phyloP scores from a whole-genome alignment of 2,888 invertebrate genomes.

The Pachydiplax longipennis region DNA sequence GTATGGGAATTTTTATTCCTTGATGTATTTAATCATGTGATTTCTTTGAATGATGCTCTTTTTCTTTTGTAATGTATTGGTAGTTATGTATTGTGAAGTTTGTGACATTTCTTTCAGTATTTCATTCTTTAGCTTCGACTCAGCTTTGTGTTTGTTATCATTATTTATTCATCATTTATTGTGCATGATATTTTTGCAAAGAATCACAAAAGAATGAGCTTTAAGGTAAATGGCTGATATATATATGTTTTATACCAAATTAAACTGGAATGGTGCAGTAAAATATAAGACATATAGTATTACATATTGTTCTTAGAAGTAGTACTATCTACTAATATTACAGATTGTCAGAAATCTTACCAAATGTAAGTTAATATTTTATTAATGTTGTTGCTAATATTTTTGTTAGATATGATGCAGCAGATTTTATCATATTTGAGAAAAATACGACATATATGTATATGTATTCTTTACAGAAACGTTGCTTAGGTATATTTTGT shows the following conservation, averaged over 20 bases:
- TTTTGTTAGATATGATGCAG: not conserved
- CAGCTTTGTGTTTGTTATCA: not conserved
- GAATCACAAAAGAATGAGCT: too few species aligned
- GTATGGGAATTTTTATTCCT: not conserved
- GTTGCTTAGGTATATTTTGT: not conserved
- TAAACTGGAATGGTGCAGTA: not conserved
- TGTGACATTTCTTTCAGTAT: not conserved
- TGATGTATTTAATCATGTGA: not conserved
- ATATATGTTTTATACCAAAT: too few species aligned
- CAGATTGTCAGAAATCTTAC: not conserved
- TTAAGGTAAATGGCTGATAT: too few species aligned
- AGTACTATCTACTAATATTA: not conserved
- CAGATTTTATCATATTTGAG: not conserved
- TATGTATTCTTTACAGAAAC: not conserved
- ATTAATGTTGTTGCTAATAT: not conserved
- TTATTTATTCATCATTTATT: not conserved
- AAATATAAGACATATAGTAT: not conserved
- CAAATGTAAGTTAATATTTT: not conserved
- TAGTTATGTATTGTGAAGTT: not conserved
- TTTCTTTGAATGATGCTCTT: not conserved
- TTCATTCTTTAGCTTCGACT: not conserved
- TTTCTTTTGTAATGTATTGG: not conserved
- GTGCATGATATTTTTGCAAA: too few species aligned
- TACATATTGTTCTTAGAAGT: not conserved
- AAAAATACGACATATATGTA: not conserved